Conservation (phyloP, 2,888 invertebrate genomes). For the Zhuqinia jingwanae region DNA sequence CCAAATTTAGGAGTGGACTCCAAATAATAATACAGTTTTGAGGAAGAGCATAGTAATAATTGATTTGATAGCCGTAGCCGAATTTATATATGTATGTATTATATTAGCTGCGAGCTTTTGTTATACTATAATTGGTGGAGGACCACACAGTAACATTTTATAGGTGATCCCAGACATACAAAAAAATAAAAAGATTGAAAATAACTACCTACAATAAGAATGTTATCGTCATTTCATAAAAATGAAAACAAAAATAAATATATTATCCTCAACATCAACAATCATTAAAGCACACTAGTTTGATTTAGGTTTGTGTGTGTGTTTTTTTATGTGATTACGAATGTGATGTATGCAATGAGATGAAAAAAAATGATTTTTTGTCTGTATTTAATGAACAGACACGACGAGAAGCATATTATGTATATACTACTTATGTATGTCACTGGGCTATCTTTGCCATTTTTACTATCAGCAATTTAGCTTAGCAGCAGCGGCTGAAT, state of each 20-base stretch:
- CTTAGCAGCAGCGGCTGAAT: background rate
- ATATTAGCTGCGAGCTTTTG: background rate
- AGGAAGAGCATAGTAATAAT: slow-evolving; percentile 12
- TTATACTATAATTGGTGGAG: background rate
- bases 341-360: background rate
- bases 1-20: slow-evolving; percentile 26
- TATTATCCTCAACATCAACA: background rate
- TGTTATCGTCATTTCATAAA: slow-evolving; percentile 15
- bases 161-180: background rate
- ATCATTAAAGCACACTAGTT: background rate
- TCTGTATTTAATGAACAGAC: slow-evolving; percentile 32
- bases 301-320: background rate
- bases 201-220: background rate
- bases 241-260: background rate
- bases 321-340: no score
- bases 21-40: slow-evolving; percentile 13
- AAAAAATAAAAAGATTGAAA: slow-evolving; percentile 29
- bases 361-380: slow-evolving; percentile 28
- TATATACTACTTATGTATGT: no score
- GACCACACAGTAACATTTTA: slow-evolving; percentile 9
- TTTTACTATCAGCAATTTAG: background rate
- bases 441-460: slow-evolving; percentile 56
- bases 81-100: no score
- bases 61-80: background rate
- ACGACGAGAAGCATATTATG: no score